Conservation (phyloP, 2,888 invertebrate species). For the Desoria tigrina region DNA sequence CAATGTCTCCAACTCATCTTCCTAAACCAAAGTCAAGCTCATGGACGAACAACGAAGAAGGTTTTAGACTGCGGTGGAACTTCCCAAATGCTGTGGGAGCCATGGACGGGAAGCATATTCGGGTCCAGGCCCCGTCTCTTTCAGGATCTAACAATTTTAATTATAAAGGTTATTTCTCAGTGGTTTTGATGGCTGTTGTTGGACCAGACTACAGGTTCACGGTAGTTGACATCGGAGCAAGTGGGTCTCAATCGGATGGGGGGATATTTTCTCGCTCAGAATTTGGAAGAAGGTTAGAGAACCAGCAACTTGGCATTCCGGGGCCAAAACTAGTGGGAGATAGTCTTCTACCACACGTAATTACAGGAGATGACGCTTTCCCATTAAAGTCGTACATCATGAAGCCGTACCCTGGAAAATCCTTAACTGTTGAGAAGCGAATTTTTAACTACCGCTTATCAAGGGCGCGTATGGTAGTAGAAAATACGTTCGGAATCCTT, state of each 20-base stretch:
- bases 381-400: constrained; percentile 31
- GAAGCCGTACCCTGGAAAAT: constrained; percentile 36
- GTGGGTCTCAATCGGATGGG: constrained; percentile 27
- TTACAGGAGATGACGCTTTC: constrained; percentile 44
- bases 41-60: background rate
- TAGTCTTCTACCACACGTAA: constrained; percentile 26
- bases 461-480: constrained; percentile 38
- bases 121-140: constrained; percentile 11
- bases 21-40: background rate
- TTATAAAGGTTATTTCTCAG: constrained; percentile 42
- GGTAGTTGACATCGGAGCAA: constrained; percentile 21
- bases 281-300: constrained; percentile 21
- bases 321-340: background rate
- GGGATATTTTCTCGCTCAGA: constrained; percentile 17
- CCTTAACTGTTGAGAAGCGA: constrained; percentile 3
- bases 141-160: constrained; percentile 32
- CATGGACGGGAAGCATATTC: constrained; percentile 30
- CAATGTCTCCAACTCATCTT: background rate
- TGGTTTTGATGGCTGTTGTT: constrained; percentile 26
- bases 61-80: background rate
- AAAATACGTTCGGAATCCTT: constrained; percentile 47
- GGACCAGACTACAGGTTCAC: constrained; percentile 30
- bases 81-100: constrained; percentile 30
- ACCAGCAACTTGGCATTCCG: background rate
- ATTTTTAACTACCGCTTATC: constrained; percentile 43